Evolutionary conservation across 2,797 vertebrate species (phyloP).

Genomic region (Aeoliscus strigatus): DNA sequence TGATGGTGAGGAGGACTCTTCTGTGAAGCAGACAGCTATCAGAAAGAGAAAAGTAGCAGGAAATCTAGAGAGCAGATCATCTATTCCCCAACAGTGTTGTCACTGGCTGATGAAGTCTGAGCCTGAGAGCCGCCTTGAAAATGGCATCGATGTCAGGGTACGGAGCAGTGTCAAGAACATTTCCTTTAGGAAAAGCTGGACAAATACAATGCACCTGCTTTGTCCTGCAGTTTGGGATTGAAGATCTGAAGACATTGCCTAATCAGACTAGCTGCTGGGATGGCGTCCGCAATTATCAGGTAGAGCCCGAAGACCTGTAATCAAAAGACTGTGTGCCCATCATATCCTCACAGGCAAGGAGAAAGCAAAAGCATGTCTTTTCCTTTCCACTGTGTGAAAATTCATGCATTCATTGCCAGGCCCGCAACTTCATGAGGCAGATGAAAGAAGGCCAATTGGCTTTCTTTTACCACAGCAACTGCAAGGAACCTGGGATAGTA

Average conservation of each 20-base stretch:
- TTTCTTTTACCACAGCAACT: conserved; percentile 99
- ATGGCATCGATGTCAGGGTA: conserved; percentile 91
- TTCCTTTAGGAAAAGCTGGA: neutral
- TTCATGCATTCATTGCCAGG: conserved; percentile 72
- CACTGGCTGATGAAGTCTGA: conserved; percentile 98
- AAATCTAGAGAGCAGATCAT: conserved; percentile 25
- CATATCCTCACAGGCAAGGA: neutral
- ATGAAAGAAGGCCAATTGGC: conserved; percentile 87
- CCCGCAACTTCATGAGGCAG: conserved; percentile 91
- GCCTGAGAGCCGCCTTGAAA: conserved; percentile 90
- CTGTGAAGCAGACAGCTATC: conserved; percentile 11
- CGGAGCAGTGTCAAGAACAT: neutral
- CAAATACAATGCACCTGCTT: conserved; percentile 4
- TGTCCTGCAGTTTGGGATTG: conserved; percentile 85
- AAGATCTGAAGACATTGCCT: conserved; percentile 88
- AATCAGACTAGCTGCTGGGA: conserved; percentile 91
- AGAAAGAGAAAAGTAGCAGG: conserved; percentile 53
- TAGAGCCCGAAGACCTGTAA: conserved; percentile 29
- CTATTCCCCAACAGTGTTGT: conserved; percentile 28
- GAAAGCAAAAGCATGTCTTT: neutral
- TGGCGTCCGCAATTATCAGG: conserved; percentile 96
- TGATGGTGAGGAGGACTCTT: conserved; percentile 2
- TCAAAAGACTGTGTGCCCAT: neutral
- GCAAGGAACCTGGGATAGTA: conserved; percentile 90
- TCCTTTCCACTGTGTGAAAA: no score